Percentiles rank a stretch among this genome's conserved stretches.
phyloP scores from a whole-genome alignment of 2,113 vertebrate genomes.

The Chloebia gouldiae region DNA sequence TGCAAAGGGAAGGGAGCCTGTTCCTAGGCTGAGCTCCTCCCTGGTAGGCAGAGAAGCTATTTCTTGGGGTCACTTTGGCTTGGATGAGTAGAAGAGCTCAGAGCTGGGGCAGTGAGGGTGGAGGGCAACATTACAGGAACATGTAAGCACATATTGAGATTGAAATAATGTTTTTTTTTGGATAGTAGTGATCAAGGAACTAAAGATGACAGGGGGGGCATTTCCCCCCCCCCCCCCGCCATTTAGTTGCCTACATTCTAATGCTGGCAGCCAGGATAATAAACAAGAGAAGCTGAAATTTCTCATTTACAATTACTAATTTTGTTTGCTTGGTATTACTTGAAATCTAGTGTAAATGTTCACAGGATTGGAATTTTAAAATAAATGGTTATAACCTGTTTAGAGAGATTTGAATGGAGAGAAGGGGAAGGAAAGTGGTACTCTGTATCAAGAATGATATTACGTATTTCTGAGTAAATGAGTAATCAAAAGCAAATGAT shows the following conservation, averaged over 20 bases:
- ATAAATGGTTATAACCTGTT: constrained; percentile 27
- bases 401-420: constrained; percentile 17
- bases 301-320: neutral
- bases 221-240: fast-evolving
- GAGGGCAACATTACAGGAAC: neutral
- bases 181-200: neutral
- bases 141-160: neutral
- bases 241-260: neutral
- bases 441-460: neutral
- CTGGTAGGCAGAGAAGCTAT: neutral
- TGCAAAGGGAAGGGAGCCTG: fast-evolving
- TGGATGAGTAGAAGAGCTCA: neutral
- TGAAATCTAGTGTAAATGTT: constrained; percentile 33
- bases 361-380: constrained; percentile 11
- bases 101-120: neutral
- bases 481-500: neutral
- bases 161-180: neutral
- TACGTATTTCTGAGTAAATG: constrained; percentile 25
- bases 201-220: neutral
- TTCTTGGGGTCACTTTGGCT: neutral
- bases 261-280: neutral
- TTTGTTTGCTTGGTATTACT: constrained; percentile 13
- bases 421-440: constrained; percentile 9
- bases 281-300: constrained; percentile 22
- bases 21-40: neutral